Conservation (phyloP, 1,140 invertebrate genomes). For the Drosophila nigrodunni region DNA sequence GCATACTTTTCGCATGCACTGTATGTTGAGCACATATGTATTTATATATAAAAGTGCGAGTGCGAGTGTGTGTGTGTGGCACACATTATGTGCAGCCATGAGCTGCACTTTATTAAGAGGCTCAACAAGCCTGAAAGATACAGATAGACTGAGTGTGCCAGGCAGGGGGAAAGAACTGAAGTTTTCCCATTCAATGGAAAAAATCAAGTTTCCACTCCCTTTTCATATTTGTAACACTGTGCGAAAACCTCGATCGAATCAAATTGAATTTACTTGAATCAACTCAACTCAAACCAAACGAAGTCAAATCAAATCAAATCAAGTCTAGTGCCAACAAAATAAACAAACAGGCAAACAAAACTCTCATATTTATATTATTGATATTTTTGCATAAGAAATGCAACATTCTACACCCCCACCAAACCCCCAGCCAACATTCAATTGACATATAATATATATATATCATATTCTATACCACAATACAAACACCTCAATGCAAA, state of each 20-base stretch:
- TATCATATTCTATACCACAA: constrained; percentile 12
- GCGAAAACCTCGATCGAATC: neutral
- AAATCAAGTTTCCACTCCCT: neutral
- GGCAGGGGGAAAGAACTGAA: neutral
- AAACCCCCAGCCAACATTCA: neutral
- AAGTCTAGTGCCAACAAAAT: constrained; percentile 30
- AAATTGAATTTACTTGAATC: constrained; percentile 2
- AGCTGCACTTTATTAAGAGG: constrained; percentile 45
- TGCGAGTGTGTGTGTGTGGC: constrained; percentile 8
- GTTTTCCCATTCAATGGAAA: neutral
- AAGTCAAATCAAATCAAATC: constrained; percentile 48
- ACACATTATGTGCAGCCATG: constrained; percentile 65
- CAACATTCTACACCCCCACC: neutral
- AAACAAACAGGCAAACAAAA: constrained; percentile 46
- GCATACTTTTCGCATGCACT: constrained; percentile 77
- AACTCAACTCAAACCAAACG: constrained; percentile 18
- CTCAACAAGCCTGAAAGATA: constrained; percentile 28
- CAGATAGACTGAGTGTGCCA: neutral
- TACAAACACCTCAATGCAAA: constrained; percentile 5
- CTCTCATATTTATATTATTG: constrained; percentile 36
- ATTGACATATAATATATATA: neutral
- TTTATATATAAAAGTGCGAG: constrained; percentile 25
- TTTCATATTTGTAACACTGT: neutral
- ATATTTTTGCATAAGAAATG: constrained; percentile 49
- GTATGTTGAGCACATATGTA: constrained; percentile 32